phyloP scores from a whole-genome alignment of 2,113 vertebrate species.

The Elachura formosa region DNA sequence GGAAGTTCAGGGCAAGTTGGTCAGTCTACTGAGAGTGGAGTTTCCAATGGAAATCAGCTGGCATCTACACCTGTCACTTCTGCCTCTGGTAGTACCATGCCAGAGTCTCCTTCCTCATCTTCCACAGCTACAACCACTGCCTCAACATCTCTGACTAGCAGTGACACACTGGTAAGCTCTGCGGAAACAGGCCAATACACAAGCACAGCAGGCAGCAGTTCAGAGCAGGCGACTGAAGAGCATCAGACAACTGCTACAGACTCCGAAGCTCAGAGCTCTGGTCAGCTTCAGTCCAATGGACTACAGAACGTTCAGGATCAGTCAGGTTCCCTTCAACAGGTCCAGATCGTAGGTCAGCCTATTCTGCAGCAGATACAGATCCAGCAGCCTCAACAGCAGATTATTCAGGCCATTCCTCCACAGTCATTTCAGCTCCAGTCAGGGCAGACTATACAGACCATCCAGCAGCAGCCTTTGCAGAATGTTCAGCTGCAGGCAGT shows the following conservation, averaged over 20 bases:
- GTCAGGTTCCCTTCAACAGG: constrained; percentile 87
- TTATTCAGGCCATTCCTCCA: constrained; percentile 82
- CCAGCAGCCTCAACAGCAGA: constrained; percentile 84
- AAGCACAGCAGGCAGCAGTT: constrained; percentile 68
- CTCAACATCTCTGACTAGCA: constrained; percentile 74
- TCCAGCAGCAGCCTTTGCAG: constrained; percentile 87
- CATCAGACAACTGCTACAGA: constrained; percentile 72
- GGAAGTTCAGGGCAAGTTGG: constrained; percentile 84
- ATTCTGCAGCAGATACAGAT: constrained; percentile 94
- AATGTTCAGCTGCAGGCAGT: constrained; percentile 88
- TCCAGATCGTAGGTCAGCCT: constrained; percentile 92
- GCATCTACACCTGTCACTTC: constrained; percentile 77
- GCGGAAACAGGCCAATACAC: constrained; percentile 82
- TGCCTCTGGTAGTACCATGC: constrained; percentile 72
- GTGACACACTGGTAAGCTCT: constrained; percentile 73
- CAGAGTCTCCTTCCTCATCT: constrained; percentile 76
- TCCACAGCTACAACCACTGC: constrained; percentile 74
- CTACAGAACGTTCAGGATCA: constrained; percentile 84
- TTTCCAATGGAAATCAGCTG: constrained; percentile 90
- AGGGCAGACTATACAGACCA: constrained; percentile 83
- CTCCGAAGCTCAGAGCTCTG: constrained; percentile 79
- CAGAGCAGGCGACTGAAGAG: constrained; percentile 79
- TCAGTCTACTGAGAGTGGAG: constrained; percentile 84
- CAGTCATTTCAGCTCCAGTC: constrained; percentile 91
- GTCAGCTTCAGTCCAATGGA: constrained; percentile 87